These are phyloP conservation scores for Brenthis daphne DNA, from an alignment of 2,888 invertebrate species.

Conservation along the genomic window DNA sequence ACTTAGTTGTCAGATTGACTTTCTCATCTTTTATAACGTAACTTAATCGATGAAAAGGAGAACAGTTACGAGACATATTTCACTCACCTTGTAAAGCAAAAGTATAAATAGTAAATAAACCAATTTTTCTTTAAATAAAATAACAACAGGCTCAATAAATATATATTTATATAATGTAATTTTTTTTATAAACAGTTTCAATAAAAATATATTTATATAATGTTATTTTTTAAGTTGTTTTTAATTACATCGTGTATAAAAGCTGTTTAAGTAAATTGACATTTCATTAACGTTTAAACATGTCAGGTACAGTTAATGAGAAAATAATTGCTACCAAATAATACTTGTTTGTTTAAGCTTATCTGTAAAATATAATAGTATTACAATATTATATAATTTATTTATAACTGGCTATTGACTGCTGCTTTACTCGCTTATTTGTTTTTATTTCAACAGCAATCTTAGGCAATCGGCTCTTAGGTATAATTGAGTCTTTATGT, in stretches of 20 bases:
- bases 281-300: constrained; percentile 19
- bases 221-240: background rate
- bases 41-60: too few species aligned
- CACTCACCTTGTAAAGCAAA: too few species aligned
- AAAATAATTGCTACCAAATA: constrained; percentile 10
- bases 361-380: too few species aligned
- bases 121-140: background rate
- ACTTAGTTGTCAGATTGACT: too few species aligned
- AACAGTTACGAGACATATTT: too few species aligned
- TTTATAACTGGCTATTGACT: too few species aligned
- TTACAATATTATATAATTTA: too few species aligned
- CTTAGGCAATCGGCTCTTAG: too few species aligned
- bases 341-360: background rate
- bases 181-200: constrained; percentile 4
- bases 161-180: background rate
- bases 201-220: constrained; percentile 6
- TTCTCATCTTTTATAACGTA: too few species aligned
- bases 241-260: constrained; percentile 9
- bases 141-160: constrained; percentile 7
- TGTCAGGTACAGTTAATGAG: constrained; percentile 18
- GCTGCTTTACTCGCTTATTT: too few species aligned
- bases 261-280: constrained; percentile 11
- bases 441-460: too few species aligned
- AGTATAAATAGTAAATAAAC: background rate
- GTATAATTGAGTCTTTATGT: too few species aligned